phyloP scores from a whole-genome alignment of 1,140 invertebrate species.

The Medauroidea extradentata region DNA sequence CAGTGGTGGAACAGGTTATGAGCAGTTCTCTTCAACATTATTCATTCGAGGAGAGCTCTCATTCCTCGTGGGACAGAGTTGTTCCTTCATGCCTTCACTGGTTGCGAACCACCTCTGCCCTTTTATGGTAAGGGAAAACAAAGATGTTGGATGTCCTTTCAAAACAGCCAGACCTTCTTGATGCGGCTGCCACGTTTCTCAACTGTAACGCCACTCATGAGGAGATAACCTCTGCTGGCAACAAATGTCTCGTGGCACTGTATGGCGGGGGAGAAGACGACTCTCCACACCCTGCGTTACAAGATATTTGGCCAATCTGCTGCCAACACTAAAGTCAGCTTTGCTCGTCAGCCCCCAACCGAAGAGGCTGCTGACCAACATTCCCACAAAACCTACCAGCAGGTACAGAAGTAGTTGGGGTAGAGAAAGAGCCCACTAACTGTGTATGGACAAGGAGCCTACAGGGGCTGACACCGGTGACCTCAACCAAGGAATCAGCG shows the following conservation, averaged over 20 bases:
- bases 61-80: neutral
- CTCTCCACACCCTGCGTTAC: conserved; percentile 1
- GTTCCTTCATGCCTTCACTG: conserved; percentile 7
- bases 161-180: neutral
- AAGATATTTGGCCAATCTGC: neutral
- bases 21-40: conserved; percentile 4
- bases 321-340: neutral
- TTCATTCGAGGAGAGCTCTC: conserved; percentile 6
- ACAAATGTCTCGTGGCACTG: conserved; percentile 4
- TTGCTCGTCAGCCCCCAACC: conserved; percentile 9
- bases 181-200: conserved; percentile 1
- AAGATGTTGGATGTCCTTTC: neutral
- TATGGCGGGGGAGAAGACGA: conserved; percentile 6
- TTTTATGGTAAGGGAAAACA: conserved; percentile 7
- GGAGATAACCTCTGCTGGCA: conserved; percentile 3
- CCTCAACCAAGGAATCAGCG: conserved; percentile 4
- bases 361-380: conserved; percentile 24
- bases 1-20: conserved; percentile 2
- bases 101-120: conserved; percentile 11
- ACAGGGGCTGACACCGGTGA: conserved; percentile 4
- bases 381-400: conserved; percentile 23
- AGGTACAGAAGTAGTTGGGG: conserved; percentile 23
- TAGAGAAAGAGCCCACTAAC: neutral
- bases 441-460: conserved; percentile 1
- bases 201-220: conserved; percentile 7